Conservation (phyloP, 2,888 invertebrate species). For the Xestia c-nigrum region DNA sequence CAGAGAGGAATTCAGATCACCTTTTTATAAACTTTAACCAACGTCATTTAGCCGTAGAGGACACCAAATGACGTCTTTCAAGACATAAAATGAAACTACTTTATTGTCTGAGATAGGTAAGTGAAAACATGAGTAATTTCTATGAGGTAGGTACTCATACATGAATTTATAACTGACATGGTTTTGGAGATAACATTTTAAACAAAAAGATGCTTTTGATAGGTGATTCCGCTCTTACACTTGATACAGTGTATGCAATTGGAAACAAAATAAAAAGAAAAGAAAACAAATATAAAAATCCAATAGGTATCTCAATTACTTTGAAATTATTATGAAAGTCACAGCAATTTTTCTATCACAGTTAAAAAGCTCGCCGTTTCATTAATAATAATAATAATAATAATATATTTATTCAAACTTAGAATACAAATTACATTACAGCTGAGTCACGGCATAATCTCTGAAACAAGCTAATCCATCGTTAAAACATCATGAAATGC, state of each 20-base stretch:
- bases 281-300: too few species aligned
- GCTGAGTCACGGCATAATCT: conserved; percentile 63
- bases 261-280: too few species aligned
- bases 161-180: too few species aligned
- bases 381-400: too few species aligned
- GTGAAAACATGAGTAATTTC: background rate
- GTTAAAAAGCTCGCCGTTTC: conserved; percentile 43
- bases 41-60: background rate
- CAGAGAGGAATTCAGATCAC: background rate
- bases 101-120: background rate
- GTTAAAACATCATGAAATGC: conserved; percentile 69
- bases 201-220: too few species aligned
- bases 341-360: conserved; percentile 18
- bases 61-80: background rate
- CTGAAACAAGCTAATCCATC: conserved; percentile 64
- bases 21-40: background rate
- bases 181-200: too few species aligned
- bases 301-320: background rate
- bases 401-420: too few species aligned
- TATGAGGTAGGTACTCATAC: too few species aligned
- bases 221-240: too few species aligned
- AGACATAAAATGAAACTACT: background rate
- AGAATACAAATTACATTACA: too few species aligned
- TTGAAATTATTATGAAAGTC: conserved; percentile 4
- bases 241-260: too few species aligned